These are phyloP conservation scores for Atta cephalotes DNA, from an alignment of 1,140 invertebrate species.

Conservation along the genomic window DNA sequence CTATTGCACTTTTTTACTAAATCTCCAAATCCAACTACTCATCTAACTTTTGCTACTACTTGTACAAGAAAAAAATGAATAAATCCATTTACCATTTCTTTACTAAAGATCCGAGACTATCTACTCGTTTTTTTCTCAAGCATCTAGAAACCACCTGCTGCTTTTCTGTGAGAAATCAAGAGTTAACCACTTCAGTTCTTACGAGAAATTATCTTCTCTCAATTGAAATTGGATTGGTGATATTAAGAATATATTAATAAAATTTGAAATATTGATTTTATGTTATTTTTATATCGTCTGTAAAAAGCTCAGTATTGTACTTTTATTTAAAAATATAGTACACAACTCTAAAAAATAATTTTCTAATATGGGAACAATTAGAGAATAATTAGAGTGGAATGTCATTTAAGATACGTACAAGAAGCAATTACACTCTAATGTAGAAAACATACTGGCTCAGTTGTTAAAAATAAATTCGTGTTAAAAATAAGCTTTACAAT, in stretches of 20 bases:
- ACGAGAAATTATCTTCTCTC: background rate
- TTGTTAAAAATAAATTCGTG: background rate
- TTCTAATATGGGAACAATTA: background rate
- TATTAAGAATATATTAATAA: background rate
- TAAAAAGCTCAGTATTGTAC: background rate
- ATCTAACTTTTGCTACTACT: slow-evolving; percentile 14
- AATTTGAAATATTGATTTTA: background rate
- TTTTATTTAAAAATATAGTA: background rate
- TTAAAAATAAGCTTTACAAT: slow-evolving; percentile 14
- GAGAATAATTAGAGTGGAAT: background rate
- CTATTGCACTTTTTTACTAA: slow-evolving; percentile 28
- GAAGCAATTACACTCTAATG: background rate
- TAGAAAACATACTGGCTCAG: background rate
- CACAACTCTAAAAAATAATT: background rate
- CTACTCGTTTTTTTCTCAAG: slow-evolving; percentile 21
- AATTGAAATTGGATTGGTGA: slow-evolving; percentile 35
- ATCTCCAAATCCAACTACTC: slow-evolving; percentile 46
- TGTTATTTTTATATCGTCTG: background rate
- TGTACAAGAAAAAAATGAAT: slow-evolving; percentile 26
- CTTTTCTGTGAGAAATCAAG: slow-evolving; percentile 55
- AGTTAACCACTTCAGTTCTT: slow-evolving; percentile 41
- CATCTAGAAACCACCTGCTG: slow-evolving; percentile 56
- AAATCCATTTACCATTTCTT: slow-evolving; percentile 58
- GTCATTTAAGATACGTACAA: too few species aligned
- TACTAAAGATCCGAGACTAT: slow-evolving; percentile 38